Base-by-base conservation (phyloP, 2,888 invertebrate genomes). In the Myopa tessellatipennis region DNA sequence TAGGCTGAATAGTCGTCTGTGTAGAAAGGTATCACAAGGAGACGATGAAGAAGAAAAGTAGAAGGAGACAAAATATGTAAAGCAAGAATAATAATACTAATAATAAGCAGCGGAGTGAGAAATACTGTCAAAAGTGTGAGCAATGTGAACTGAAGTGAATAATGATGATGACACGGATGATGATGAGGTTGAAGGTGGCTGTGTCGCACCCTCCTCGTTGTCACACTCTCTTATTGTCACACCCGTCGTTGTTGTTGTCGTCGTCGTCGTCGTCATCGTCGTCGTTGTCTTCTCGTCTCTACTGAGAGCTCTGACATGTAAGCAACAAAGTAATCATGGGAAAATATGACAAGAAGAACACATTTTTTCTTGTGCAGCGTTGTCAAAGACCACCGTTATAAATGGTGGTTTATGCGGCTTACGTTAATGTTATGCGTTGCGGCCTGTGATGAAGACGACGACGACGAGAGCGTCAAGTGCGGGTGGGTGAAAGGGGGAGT, bases 301-400 rank as follows among this genome's bases (percentile, higher is more conserved):
- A 71, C 14, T 58, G 34, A 34, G 38, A 7, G 14, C 58, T 36
- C 14, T 12, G 34, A 6, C 38, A 80, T 80, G 79, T 69, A 81
- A 82, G 81, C 82, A 83, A 85, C 83, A 85, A 85, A 85, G 82
- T 85, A 87, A 85, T 85, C 83, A 85, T 85, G 85, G 82, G 85
- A 86, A 85, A 86, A 86, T 85, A 83, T 87, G 84, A 86, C 82
- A 85, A 82, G 80, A 80, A 74, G 45, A 81, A 81, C 86, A 84
- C 83, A 84, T 84, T 86, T 85, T 79, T 79, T 65, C 36, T 16
- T 65, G 55, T 8, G 38, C 26, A 50, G 76, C 67, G 50, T 52
- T 55, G 34, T 55, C 63, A 50, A 34, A 16, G 40, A 38, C 26
- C 45, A n/a, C 26, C 69, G 45, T 69, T 75, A 75, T 75, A 75